Conservation (phyloP, 1,140 invertebrate species). For the Lucilia sericata region DNA sequence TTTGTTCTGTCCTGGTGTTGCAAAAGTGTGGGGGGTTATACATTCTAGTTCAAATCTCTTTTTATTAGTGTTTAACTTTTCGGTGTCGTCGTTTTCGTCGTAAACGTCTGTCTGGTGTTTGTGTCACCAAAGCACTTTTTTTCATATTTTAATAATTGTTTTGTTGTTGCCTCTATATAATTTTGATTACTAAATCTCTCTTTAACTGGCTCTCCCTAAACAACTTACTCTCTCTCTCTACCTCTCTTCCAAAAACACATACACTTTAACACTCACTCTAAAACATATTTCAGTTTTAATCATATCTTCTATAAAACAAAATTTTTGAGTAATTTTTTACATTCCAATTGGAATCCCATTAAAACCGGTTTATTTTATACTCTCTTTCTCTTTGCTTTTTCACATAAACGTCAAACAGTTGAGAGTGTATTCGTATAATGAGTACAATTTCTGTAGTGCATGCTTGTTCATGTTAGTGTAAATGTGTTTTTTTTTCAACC, state of each 20-base stretch:
- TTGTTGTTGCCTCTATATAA: neutral
- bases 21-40: neutral
- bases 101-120: conserved; percentile 23
- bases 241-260: no score
- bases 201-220: neutral
- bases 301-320: neutral
- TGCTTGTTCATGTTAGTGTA: neutral
- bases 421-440: neutral
- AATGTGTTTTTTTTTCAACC: neutral
- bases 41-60: conserved; percentile 40
- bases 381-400: neutral
- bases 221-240: neutral
- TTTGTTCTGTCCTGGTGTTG: neutral
- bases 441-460: no score
- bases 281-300: neutral
- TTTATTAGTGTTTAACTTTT: conserved; percentile 30
- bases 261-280: neutral
- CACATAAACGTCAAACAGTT: neutral
- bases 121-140: conserved; percentile 31
- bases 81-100: neutral
- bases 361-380: conserved; percentile 23
- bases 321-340: conserved; percentile 19
- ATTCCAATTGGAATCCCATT: conserved; percentile 32
- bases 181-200: neutral
- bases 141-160: neutral